Percentiles rank a stretch among this genome's conserved stretches.
phyloP scores from a whole-genome alignment of 2,797 vertebrate species.

The Pogonophryne albipinna region DNA sequence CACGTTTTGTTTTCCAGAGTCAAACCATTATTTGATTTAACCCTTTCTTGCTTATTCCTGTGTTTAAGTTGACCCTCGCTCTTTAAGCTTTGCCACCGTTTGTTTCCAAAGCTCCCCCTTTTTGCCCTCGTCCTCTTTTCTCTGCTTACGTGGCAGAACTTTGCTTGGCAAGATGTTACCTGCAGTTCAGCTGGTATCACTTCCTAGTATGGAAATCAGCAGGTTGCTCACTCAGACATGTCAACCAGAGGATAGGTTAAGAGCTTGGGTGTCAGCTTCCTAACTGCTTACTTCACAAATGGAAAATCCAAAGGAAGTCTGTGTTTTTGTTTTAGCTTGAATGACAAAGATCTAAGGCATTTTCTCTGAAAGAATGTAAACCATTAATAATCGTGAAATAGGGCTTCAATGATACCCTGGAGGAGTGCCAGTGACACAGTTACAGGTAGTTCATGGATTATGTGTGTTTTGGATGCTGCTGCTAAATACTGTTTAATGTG shows the following conservation, averaged over 20 bases:
- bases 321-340: constrained; percentile 8
- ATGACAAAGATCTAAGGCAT: constrained; percentile 4
- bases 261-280: background rate
- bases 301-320: background rate
- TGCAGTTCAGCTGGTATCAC: constrained; percentile 30
- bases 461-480: constrained; percentile 18
- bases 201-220: constrained; percentile 49
- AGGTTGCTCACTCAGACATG: constrained; percentile 4
- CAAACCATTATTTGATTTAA: background rate
- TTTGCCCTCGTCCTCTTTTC: background rate
- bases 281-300: background rate
- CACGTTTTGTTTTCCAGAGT: background rate
- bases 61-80: background rate
- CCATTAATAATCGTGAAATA: constrained; percentile 14
- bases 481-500: constrained; percentile 24
- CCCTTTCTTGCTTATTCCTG: background rate
- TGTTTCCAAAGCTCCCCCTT: background rate
- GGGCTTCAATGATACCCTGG: background rate
- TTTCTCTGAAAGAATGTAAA: constrained; percentile 15
- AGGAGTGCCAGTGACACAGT: constrained; percentile 5
- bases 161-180: constrained; percentile 37
- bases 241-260: constrained; percentile 13
- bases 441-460: constrained; percentile 32
- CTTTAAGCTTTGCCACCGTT: background rate
- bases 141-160: constrained; percentile 9